Evolutionary conservation across 2,113 vertebrate genomes (phyloP), one percentile per base, ranked within the genome.

Genomic region (Cardinalis cardinalis): DNA sequence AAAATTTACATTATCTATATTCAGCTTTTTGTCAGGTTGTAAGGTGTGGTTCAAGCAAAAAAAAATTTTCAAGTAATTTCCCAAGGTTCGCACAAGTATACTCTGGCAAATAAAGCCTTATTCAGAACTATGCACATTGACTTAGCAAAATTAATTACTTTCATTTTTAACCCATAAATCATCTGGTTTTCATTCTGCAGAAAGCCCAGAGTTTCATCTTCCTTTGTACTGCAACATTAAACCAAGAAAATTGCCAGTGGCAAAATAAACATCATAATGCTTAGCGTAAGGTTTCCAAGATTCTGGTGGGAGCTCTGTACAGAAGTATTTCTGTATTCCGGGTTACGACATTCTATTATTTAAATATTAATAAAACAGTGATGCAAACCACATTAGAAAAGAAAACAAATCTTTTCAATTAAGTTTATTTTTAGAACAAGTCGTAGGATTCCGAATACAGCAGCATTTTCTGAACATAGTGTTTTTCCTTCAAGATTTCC

Each of bases 341-440:
- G 77, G 81, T 94, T 94, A 94, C 60, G 10, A 95, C 88, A 93
- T 85, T 92, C 70, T 64, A 85, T 85, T 96, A 96, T 92, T 95
- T 95, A 95, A 96, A 94, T 95, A 95, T 95, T 96, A 96, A 96
- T 95, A 92, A 95, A 94, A 86, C 84, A 88, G 88, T 95, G 94
- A 95, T 90, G 92, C 66, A 97, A 96, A 88, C 95, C 94, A 87
- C 95, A 94, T 86, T 70, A 93, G 90, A 95, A 94, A 94, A 96
- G 84, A 95, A 96, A 93, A 77, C 93, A 96, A 95, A 95, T 93
- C 84, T 92, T 96, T 94, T 92, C 88, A 94, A 96, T 94, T 93
- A 91, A 72, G 69, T 88, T 87, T 97, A 96, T 97, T 97, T 97
- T 96, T 96, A 97, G 96, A 96, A 89, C 49, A 63, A 78, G 82